Evolutionary conservation across 1,140 invertebrate species (phyloP), one percentile per base, ranked within the genome.

Genomic region (Oreohelix idahoensis): DNA sequence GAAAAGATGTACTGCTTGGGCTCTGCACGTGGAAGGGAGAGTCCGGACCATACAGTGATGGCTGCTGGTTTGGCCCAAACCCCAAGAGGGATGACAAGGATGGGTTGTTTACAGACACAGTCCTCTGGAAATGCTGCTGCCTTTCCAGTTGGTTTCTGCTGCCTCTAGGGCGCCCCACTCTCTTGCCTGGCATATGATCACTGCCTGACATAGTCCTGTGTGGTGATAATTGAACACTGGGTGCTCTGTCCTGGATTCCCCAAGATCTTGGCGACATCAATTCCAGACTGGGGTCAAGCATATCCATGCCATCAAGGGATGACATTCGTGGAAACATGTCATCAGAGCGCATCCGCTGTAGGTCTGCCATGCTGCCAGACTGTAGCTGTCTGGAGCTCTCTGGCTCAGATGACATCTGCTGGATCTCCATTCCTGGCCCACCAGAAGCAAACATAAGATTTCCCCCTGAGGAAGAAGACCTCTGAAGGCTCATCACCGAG

Each of bases 271-370:
- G 77, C 1, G 77, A 79, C 53, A 79, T 79, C 32, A 77, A 4
- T 5, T 66, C 77, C 1, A 49, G 15, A 11, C 39, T 45, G 36
- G 79, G 49, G 20, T 45, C 66, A 0, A 71, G 63, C 36, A 80
- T 35, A 42, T 80, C 79, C 5, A 71, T 70, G 39, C 66, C 66
- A 71, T 76, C 74, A 35, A 76, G n/a, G 42, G 74, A 76, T 23
- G 74, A 38, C 74, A 76, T 76, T 32, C 45, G 38, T 29, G 51
- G 74, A 32, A 76, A 76, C 74, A 76, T 76, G 26, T 76, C 74
- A 76, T 76, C 45, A 5, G 74, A 51, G 13, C 32, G 38, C 45
- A 76, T 76, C 74, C n/a, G 17, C n/a, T 76, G 74, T 11, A 76
- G n/a, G n/a, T 49, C 74, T 8, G 74, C 13, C 13, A 49, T 45